Conservation (phyloP, 2,888 invertebrate species). For the Drosophila crucigera region DNA sequence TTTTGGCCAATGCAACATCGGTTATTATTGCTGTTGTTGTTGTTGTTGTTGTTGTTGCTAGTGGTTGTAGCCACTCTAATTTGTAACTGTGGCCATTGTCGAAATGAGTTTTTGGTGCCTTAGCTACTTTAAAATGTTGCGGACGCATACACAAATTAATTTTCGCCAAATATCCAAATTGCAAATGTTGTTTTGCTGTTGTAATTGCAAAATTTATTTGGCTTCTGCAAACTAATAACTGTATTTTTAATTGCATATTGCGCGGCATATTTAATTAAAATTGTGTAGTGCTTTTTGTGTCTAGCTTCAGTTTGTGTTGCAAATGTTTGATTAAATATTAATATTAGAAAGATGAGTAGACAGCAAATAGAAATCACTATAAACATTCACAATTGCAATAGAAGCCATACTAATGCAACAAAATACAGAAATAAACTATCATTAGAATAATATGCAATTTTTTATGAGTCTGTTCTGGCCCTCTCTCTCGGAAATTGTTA, state of each 20-base stretch:
- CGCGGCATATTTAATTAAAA: conserved; percentile 54
- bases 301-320: background rate
- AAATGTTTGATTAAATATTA: conserved; percentile 14
- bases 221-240: conserved; percentile 66
- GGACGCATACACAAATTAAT: conserved; percentile 62
- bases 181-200: conserved; percentile 30
- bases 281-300: conserved; percentile 29
- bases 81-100: conserved; percentile 46
- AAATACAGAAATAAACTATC: background rate
- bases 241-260: conserved; percentile 69
- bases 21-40: conserved; percentile 48
- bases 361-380: background rate
- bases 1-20: conserved; percentile 49
- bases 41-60: conserved; percentile 35
- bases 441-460: background rate
- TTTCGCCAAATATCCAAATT: conserved; percentile 58
- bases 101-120: conserved; percentile 62
- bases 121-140: conserved; percentile 48
- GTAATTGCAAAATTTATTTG: conserved; percentile 80
- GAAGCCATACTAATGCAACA: background rate
- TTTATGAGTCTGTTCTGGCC: background rate
- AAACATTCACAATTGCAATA: background rate
- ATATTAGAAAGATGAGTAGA: background rate
- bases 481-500: background rate
- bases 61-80: conserved; percentile 58